Evolutionary conservation across 2,797 vertebrate genomes (phyloP).

Genomic region (Phoxinus dragarum): DNA sequence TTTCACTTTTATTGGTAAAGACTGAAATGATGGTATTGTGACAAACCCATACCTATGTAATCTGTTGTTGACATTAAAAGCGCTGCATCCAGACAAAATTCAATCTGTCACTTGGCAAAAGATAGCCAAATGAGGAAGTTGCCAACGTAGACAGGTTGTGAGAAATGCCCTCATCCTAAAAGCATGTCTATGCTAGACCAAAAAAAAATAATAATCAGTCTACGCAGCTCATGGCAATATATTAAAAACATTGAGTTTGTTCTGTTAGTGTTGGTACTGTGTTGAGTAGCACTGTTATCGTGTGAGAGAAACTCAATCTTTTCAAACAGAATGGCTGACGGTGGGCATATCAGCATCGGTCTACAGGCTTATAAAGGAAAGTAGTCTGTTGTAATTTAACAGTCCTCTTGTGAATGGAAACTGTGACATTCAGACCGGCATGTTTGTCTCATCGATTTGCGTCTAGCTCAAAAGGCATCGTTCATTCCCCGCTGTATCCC

Average conservation of each 20-base stretch:
- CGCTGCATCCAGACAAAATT: neutral
- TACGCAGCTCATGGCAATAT: neutral
- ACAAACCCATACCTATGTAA: neutral
- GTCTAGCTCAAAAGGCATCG: constrained; percentile 63
- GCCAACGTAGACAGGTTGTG: neutral
- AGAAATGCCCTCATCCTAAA: neutral
- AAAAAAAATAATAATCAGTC: neutral
- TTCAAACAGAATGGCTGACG: neutral
- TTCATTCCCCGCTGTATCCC: constrained; percentile 60
- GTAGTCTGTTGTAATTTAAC: constrained; percentile 64
- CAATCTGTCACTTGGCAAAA: neutral
- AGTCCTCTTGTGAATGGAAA: constrained; percentile 72
- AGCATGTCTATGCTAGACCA: neutral
- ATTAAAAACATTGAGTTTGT: neutral
- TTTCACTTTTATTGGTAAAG: too few species aligned
- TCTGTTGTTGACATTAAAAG: neutral
- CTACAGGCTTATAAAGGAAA: constrained; percentile 63
- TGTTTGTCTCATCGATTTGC: constrained; percentile 82
- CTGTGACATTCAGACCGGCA: constrained; percentile 78
- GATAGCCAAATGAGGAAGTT: neutral
- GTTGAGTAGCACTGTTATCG: neutral
- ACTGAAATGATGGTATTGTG: neutral
- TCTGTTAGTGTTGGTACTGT: neutral
- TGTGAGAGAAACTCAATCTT: neutral
- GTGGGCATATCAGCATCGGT: neutral